phyloP scores from a whole-genome alignment of 2,888 invertebrate species.

The Dermolepida albohirtum region DNA sequence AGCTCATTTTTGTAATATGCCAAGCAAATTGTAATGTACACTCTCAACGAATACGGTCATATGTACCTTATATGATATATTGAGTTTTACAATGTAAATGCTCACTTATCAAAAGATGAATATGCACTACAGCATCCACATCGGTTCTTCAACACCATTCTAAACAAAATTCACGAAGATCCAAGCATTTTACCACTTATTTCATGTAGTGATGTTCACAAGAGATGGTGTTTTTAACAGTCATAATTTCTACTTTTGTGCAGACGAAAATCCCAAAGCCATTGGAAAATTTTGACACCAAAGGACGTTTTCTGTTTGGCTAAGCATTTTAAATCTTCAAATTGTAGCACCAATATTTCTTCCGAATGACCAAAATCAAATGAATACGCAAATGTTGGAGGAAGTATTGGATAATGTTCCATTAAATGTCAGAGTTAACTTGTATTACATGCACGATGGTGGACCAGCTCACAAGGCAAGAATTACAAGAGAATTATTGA shows the following conservation, averaged over 20 bases:
- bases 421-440: background rate
- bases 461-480: background rate
- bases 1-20: too few species aligned
- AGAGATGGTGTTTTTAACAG: background rate
- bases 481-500: conserved; percentile 6
- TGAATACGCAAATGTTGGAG: background rate
- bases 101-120: too few species aligned
- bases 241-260: conserved; percentile 2
- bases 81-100: too few species aligned
- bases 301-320: conserved; percentile 2
- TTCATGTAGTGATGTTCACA: background rate
- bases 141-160: too few species aligned
- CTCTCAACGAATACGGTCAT: too few species aligned
- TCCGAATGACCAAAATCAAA: background rate
- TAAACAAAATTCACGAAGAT: too few species aligned
- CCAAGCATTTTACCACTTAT: background rate
- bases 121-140: too few species aligned
- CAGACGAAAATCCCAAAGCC: background rate
- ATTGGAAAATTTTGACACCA: background rate
- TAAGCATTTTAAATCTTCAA: background rate
- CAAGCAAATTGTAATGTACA: too few species aligned
- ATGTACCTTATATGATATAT: too few species aligned
- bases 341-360: background rate
- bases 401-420: conserved; percentile 2
- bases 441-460: conserved; percentile 12